Evolutionary conservation across 2,113 vertebrate species (phyloP).

Genomic region (Misgurnus anguillicaudatus): DNA sequence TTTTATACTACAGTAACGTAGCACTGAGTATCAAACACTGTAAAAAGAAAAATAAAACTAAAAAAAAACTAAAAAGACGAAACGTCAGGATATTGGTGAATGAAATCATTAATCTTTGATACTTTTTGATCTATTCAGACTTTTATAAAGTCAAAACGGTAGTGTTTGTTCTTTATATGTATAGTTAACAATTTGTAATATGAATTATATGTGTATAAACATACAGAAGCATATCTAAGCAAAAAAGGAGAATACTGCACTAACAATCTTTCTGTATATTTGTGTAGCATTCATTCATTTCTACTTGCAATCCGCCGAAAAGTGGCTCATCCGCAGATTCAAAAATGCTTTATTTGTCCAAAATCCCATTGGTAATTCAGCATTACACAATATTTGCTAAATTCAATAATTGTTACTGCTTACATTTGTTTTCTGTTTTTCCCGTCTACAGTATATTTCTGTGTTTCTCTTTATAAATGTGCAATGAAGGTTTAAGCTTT

Average conservation of each 20-base stretch:
- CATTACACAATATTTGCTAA: background rate
- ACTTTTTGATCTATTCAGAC: constrained; percentile 71
- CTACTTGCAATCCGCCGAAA: constrained; percentile 41
- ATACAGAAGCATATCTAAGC: constrained; percentile 70
- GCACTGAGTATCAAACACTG: constrained; percentile 93
- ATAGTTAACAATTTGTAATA: constrained; percentile 66
- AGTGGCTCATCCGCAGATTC: constrained; percentile 9
- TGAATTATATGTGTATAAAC: constrained; percentile 65
- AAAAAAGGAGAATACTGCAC: constrained; percentile 66
- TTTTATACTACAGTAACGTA: constrained; percentile 79
- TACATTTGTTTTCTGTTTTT: background rate
- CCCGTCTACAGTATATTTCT: constrained; percentile 18
- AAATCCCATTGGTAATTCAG: background rate
- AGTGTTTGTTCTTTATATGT: constrained; percentile 56
- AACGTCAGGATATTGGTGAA: constrained; percentile 71
- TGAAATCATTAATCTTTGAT: constrained; percentile 67
- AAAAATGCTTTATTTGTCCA: background rate
- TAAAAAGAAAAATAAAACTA: constrained; percentile 65
- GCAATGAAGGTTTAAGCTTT: constrained; percentile 70
- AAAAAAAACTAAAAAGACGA: constrained; percentile 60
- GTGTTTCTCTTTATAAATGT: constrained; percentile 51
- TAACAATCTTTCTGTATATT: constrained; percentile 71
- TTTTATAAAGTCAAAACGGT: constrained; percentile 74
- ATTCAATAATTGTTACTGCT: background rate
- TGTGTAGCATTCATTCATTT: constrained; percentile 51